A percentile compares a stretch with the other conserved stretches of the same genome.
These are phyloP conservation scores for Andrena trimmerana DNA, from an alignment of 2,888 invertebrate genomes.

Conservation along the genomic window DNA sequence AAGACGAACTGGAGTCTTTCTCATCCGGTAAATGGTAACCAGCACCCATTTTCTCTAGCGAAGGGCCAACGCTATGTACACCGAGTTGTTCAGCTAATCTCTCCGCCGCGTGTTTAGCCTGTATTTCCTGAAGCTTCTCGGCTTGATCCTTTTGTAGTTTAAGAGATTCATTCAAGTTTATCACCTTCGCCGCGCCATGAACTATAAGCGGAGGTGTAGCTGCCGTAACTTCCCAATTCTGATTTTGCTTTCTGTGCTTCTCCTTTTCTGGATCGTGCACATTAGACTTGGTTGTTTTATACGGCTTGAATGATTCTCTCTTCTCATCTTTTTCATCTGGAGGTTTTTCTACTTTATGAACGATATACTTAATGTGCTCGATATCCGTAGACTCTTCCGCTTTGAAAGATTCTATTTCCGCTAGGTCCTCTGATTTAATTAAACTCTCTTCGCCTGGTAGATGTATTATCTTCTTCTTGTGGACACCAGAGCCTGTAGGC, in stretches of 20 bases:
- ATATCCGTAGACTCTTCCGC: constrained; percentile 63
- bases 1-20: constrained; percentile 77
- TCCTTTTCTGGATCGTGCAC: constrained; percentile 87
- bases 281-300: constrained; percentile 87
- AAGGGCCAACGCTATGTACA: constrained; percentile 83
- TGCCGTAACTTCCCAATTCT: constrained; percentile 88
- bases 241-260: constrained; percentile 83
- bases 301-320: constrained; percentile 87
- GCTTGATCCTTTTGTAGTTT: constrained; percentile 86
- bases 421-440: constrained; percentile 86
- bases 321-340: constrained; percentile 69
- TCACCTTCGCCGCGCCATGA: constrained; percentile 86
- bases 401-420: constrained; percentile 83
- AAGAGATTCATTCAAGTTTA: constrained; percentile 87
- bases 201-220: constrained; percentile 88
- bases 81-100: constrained; percentile 85
- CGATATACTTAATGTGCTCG: constrained; percentile 87
- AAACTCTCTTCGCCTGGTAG: constrained; percentile 85
- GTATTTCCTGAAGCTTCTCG: constrained; percentile 85
- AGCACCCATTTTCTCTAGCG: constrained; percentile 83
- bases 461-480: constrained; percentile 86
- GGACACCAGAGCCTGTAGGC: constrained; percentile 84
- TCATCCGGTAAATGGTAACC: constrained; percentile 83
- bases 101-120: constrained; percentile 87
- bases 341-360: constrained; percentile 86